phyloP scores from a whole-genome alignment of 2,797 vertebrate species.

The Simalia tracyae region DNA sequence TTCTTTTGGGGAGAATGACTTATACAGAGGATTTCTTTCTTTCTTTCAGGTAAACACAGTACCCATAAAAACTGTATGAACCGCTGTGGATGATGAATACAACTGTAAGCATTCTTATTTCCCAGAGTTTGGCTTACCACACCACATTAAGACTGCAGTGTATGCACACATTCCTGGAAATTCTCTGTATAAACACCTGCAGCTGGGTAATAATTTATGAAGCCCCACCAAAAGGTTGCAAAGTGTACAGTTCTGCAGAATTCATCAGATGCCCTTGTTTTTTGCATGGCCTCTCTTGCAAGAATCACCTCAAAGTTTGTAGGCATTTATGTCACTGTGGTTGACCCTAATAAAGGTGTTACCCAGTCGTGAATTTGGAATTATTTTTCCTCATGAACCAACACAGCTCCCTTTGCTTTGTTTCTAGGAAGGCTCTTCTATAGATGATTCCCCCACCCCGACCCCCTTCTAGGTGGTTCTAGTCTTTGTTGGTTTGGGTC shows the following conservation, averaged over 20 bases:
- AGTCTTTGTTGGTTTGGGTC: neutral
- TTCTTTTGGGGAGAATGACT: neutral
- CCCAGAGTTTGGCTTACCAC: neutral
- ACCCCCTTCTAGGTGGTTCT: too few species aligned
- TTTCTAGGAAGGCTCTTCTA: neutral
- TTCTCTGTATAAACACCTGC: neutral
- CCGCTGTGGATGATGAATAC: neutral
- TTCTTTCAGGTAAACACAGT: neutral
- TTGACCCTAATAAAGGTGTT: neutral
- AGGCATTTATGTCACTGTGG: neutral
- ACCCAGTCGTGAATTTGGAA: neutral
- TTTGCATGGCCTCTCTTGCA: neutral
- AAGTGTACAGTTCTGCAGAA: neutral
- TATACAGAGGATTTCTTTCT: neutral
- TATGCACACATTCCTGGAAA: neutral
- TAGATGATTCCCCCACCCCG: neutral
- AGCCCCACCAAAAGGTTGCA: neutral
- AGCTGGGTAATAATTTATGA: neutral
- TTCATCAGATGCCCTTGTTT: neutral
- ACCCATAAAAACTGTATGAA: neutral
- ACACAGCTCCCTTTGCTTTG: neutral
- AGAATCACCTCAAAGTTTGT: neutral
- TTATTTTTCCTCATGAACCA: neutral
- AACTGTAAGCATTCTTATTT: neutral
- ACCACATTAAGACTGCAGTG: neutral